These are phyloP conservation scores for Mesembrinibis cayennensis DNA, from an alignment of 2,113 vertebrate genomes.

Conservation along the genomic window DNA sequence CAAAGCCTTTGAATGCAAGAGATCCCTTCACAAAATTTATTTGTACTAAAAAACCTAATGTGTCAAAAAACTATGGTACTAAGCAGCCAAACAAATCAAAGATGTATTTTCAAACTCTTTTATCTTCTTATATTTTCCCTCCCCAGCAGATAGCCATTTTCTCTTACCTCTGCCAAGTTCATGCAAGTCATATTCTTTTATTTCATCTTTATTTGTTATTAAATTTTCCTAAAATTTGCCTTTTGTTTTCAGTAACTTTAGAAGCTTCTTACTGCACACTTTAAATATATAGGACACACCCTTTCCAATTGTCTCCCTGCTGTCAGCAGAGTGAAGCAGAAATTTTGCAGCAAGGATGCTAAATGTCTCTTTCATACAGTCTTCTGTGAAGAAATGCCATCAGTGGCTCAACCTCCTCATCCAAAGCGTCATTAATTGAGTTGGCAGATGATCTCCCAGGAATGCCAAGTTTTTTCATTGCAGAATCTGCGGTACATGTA, in stretches of 20 bases:
- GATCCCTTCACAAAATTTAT: neutral
- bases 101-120: neutral
- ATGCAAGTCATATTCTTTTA: neutral
- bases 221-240: neutral
- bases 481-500: neutral
- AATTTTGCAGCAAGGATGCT: neutral
- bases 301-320: neutral
- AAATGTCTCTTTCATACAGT: neutral
- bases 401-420: neutral
- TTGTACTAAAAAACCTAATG: neutral
- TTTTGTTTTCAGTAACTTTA: neutral
- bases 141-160: neutral
- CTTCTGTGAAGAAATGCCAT: neutral
- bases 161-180: neutral
- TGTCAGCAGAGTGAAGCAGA: neutral
- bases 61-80: neutral
- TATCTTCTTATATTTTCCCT: slow-evolving; percentile 6
- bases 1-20: neutral
- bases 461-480: neutral
- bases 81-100: slow-evolving; percentile 4
- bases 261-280: neutral
- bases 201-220: neutral
- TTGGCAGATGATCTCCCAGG: neutral
- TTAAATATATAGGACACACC: neutral
- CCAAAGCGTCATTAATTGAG: neutral